phyloP scores from a whole-genome alignment of 2,888 invertebrate genomes.

The Melanotus villosus region DNA sequence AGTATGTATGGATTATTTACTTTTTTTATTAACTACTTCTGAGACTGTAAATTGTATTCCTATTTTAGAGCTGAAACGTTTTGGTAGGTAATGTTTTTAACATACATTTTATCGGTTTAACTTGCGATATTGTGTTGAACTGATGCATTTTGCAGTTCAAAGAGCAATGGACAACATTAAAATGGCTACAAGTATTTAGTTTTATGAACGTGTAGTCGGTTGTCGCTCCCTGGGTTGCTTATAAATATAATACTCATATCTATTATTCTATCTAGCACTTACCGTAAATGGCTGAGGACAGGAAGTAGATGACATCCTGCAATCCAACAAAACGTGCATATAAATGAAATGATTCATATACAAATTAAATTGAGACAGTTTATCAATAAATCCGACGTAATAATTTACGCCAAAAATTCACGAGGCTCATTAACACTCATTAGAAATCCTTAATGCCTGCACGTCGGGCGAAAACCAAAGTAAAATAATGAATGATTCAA shows the following conservation, averaged over 20 bases:
- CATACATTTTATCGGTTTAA: too few species aligned
- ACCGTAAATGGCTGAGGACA: constrained; percentile 88
- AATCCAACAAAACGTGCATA: constrained; percentile 63
- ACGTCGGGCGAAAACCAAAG: background rate
- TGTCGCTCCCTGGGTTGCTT: constrained; percentile 33
- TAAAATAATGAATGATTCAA: background rate
- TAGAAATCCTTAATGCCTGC: background rate
- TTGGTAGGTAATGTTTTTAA: too few species aligned
- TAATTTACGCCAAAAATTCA: constrained; percentile 6
- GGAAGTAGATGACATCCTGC: constrained; percentile 91
- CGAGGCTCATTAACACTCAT: background rate
- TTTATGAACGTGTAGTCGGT: constrained; percentile 16
- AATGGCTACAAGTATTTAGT: background rate
- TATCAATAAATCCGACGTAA: constrained; percentile 1
- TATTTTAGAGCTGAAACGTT: too few species aligned
- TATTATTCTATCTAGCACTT: constrained; percentile 64
- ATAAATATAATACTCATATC: constrained; percentile 37
- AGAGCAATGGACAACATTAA: too few species aligned
- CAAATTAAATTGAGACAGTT: constrained; percentile 9
- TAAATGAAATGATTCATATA: constrained; percentile 50
- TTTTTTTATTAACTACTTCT: too few species aligned
- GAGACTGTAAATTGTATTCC: too few species aligned
- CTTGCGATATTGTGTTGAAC: too few species aligned
- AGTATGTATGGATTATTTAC: too few species aligned
- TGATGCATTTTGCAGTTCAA: too few species aligned